These are phyloP conservation scores for Brachylomia viminalis DNA, from an alignment of 2,888 invertebrate species.

Conservation along the genomic window DNA sequence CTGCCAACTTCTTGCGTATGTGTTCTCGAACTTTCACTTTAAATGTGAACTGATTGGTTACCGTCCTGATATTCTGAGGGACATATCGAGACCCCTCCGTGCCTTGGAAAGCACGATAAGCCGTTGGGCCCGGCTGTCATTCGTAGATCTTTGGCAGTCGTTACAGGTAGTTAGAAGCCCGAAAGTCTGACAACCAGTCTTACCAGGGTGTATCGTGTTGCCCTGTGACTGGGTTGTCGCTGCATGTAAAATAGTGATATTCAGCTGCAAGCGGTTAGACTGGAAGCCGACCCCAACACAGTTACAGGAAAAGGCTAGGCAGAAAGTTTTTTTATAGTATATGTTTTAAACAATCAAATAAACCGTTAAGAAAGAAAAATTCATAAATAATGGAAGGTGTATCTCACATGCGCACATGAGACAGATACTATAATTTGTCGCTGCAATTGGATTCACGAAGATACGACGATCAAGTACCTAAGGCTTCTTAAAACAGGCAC, in stretches of 20 bases:
- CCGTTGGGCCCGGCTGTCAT: too few relatives aligned
- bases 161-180: not conserved
- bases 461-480: not conserved
- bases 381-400: not conserved
- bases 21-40: too few relatives aligned
- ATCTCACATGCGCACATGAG: not conserved
- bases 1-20: too few relatives aligned
- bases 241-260: not conserved
- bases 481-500: too few relatives aligned
- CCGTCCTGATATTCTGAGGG: too few relatives aligned
- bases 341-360: slow-evolving; percentile 3
- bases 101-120: not conserved
- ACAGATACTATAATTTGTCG: not conserved
- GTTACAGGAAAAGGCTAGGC: not conserved
- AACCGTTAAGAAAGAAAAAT: not conserved
- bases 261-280: not conserved
- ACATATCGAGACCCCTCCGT: not conserved
- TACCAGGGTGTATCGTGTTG: not conserved
- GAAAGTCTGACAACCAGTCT: not conserved
- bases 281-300: not conserved
- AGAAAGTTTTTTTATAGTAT: not conserved
- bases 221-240: not conserved
- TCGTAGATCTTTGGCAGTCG: not conserved
- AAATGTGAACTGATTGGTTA: too few relatives aligned
- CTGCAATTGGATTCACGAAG: not conserved